Evolutionary conservation across 1,140 invertebrate genomes (phyloP).

Genomic region (Bombus pyrosoma): DNA sequence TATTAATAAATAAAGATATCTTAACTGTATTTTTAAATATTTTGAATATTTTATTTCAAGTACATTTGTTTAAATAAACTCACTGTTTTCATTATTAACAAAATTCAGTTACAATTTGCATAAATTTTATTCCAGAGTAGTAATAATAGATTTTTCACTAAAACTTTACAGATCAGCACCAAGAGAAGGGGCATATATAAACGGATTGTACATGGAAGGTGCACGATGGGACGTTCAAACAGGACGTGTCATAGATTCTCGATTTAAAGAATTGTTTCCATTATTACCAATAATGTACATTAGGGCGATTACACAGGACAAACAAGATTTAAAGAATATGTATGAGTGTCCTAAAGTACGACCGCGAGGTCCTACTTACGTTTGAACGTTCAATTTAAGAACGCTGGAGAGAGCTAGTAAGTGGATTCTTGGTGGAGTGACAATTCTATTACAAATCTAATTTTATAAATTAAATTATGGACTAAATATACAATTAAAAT

Average conservation of each 20-base stretch:
- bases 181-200: conserved; percentile 94
- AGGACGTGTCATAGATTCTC: conserved; percentile 91
- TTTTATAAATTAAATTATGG: neutral
- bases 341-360: conserved; percentile 97
- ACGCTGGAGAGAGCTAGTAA: conserved; percentile 93
- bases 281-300: conserved; percentile 96
- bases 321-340: conserved; percentile 92
- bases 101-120: neutral
- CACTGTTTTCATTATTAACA: neutral
- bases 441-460: conserved; percentile 91
- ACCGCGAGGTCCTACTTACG: conserved; percentile 93
- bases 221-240: conserved; percentile 93
- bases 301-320: conserved; percentile 93
- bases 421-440: conserved; percentile 96
- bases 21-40: too few relatives aligned
- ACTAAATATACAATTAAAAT: neutral
- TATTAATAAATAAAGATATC: too few relatives aligned
- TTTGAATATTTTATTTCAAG: neutral
- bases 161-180: conserved; percentile 86
- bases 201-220: conserved; percentile 96
- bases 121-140: neutral
- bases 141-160: neutral
- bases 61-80: neutral
- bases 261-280: conserved; percentile 94
- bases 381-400: conserved; percentile 98